These are phyloP conservation scores for Melanerpes aurifrons DNA, from an alignment of 2,113 vertebrate species.

Conservation along the genomic window DNA sequence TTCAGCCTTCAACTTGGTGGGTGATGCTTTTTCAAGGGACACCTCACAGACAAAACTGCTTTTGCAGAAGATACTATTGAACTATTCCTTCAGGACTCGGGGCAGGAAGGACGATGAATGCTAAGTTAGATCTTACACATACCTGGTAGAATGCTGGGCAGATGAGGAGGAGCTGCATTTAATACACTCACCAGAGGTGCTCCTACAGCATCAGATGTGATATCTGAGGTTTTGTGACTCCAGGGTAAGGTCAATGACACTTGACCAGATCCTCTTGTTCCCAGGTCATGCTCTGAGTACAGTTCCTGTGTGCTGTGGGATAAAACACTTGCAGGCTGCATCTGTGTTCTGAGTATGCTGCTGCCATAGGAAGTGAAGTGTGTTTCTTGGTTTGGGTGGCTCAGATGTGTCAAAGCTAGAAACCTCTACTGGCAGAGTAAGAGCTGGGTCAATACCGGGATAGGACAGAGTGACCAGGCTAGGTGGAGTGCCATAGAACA, in stretches of 20 bases:
- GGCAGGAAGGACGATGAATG: not conserved
- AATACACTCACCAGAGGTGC: not conserved
- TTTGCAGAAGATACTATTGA: not conserved
- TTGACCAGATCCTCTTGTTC: conserved; percentile 13
- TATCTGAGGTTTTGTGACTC: not conserved
- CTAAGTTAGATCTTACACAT: not conserved
- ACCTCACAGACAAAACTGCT: not conserved
- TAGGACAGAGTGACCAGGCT: not conserved
- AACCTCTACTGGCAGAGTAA: not conserved
- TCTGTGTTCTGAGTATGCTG: not conserved
- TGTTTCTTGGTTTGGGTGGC: not conserved
- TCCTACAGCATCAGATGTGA: not conserved
- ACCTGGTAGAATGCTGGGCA: not conserved
- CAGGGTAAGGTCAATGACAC: not conserved
- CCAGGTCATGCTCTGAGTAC: not conserved
- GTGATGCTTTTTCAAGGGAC: too few relatives aligned
- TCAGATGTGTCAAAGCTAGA: not conserved
- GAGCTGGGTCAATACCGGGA: not conserved
- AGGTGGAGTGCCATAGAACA: not conserved
- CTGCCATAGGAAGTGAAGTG: not conserved
- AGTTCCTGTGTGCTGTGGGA: not conserved
- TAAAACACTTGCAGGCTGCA: not conserved
- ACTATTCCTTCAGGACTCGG: not conserved
- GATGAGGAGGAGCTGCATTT: not conserved
- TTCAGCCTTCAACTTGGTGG: too few relatives aligned